phyloP scores from a whole-genome alignment of 2,113 vertebrate genomes.

The Sinocyclocheilus anshuiensis region DNA sequence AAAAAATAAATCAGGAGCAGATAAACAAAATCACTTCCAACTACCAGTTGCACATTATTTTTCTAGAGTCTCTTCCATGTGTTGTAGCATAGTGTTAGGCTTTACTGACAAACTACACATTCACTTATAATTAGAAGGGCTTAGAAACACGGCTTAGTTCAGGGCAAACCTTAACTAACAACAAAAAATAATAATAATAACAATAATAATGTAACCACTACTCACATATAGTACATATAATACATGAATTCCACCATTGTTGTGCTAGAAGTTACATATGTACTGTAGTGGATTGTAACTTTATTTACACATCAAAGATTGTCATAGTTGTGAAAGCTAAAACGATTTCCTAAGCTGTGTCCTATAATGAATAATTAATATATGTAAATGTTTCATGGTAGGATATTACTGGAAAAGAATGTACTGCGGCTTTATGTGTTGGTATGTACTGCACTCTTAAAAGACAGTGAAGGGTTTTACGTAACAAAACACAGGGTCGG shows the following conservation, averaged over 20 bases:
- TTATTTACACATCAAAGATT: conserved; percentile 48
- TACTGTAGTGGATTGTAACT: conserved; percentile 53
- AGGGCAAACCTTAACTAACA: conserved; percentile 59
- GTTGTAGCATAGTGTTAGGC: conserved; percentile 52
- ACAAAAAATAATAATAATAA: conserved; percentile 18
- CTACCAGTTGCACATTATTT: conserved; percentile 53
- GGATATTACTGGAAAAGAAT: conserved; percentile 12
- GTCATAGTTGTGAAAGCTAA: conserved; percentile 30
- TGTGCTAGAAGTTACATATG: conserved; percentile 54
- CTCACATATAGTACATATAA: conserved; percentile 43
- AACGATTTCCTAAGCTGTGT: conserved; percentile 24
- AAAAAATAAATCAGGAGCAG: background rate
- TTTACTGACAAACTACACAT: conserved; percentile 38
- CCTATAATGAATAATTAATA: conserved; percentile 27
- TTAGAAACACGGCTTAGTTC: conserved; percentile 64
- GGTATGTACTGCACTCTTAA: too few relatives aligned
- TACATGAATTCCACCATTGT: conserved; percentile 40
- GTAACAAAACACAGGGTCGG: background rate
- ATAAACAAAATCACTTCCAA: conserved; percentile 10
- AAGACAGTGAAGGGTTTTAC: background rate
- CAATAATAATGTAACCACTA: conserved; percentile 17
- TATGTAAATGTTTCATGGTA: conserved; percentile 29
- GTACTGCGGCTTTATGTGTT: conserved; percentile 6
- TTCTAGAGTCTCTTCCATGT: conserved; percentile 50
- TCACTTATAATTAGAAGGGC: conserved; percentile 66